Base-by-base conservation (phyloP, 1,140 invertebrate genomes). In the Schlechtendalia chinensis region DNA sequence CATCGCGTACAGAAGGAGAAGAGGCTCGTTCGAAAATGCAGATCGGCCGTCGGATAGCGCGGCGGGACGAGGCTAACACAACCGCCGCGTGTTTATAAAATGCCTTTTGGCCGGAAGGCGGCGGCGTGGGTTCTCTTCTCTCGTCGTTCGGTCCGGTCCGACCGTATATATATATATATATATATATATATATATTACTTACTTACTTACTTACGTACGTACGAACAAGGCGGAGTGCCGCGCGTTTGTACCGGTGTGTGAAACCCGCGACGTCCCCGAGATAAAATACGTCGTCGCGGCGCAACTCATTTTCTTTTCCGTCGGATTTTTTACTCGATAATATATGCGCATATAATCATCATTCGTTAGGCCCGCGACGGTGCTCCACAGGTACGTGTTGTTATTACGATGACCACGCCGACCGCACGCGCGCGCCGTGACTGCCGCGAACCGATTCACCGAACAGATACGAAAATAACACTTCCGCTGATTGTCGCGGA, bases 1-100 rank as follows among this genome's bases (percentile, higher is more conserved):
- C 4, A 54, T 54, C n/a, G n/a, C n/a, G 19, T n/a, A n/a, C n/a
- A 56, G 19, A 39, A 56, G n/a, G 16, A 14, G 22, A 45, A 27
- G 17, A 27, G 67, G 67, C 45, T 69, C 39, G 67, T 50, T 69
- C 24, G 22, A 50, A 69, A 69, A 69, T 50, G 67, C 45, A 69
- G 67, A 69, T 69, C 24, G 22, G 50, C 19, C 5, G 0, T 59
- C 16, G 45, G 67, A 50, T 29, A 63, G 17, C 8, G 17, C 59
- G 27, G 16, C 6, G 27, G 27, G 61, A 65, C 61, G 29, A 27
- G 61, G n/a, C n/a, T n/a, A n/a, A n/a, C n/a, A n/a, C n/a, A n/a
- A n/a, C n/a, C n/a, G n/a, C n/a, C n/a, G n/a, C n/a, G n/a, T n/a
- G n/a, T n/a, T n/a, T n/a, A 65, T 65, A 65, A 65, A 39, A 65